These are phyloP conservation scores for Pristionchus japonicus DNA, from an alignment of 2,888 invertebrate species.

Conservation along the genomic window DNA sequence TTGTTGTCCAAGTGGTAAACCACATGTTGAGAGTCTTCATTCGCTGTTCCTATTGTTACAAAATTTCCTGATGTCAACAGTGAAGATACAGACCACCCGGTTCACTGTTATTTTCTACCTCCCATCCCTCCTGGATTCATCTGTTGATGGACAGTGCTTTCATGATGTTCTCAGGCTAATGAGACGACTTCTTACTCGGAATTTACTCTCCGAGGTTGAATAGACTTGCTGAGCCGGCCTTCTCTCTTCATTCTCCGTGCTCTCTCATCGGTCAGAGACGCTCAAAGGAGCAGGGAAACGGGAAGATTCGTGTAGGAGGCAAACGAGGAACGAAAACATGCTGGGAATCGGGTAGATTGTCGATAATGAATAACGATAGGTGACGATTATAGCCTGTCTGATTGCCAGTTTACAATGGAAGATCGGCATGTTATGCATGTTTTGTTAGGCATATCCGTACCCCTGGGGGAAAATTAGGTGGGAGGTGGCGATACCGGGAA, in stretches of 20 bases:
- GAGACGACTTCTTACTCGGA: too few species aligned
- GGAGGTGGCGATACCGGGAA: neutral
- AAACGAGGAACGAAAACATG: neutral
- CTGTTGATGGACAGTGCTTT: neutral
- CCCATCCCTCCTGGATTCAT: neutral
- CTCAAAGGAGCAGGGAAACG: neutral
- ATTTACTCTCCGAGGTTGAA: slow-evolving; percentile 14
- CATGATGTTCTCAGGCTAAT: slow-evolving; percentile 14
- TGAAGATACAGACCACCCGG: neutral
- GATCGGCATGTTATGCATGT: neutral
- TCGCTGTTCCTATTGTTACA: too few species aligned
- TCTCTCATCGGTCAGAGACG: too few species aligned
- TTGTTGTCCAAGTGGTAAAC: too few species aligned
- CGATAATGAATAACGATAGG: neutral
- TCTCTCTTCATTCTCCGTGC: too few species aligned
- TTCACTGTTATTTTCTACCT: neutral
- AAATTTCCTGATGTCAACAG: too few species aligned
- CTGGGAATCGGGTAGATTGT: neutral
- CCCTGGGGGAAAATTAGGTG: neutral
- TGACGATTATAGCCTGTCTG: neutral
- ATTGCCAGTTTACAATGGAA: neutral
- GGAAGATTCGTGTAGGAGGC: neutral
- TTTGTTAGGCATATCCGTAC: neutral
- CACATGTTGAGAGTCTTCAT: too few species aligned
- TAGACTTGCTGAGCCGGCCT: too few species aligned